These are phyloP conservation scores for Dromius quadrimaculatus DNA, from an alignment of 2,888 invertebrate genomes.

Conservation along the genomic window DNA sequence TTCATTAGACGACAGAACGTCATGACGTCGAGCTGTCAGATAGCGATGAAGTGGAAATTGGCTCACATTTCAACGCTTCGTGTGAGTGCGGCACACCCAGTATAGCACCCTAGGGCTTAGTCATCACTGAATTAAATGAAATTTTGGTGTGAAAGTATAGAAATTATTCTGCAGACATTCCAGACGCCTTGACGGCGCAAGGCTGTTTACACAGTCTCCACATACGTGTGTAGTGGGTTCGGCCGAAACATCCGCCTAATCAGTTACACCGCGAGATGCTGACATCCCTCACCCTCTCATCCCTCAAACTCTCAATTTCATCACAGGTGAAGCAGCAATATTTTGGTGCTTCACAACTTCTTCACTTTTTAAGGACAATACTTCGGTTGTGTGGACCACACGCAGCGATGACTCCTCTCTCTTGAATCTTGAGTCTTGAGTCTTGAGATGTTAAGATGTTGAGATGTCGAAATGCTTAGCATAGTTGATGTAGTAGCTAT, in stretches of 20 bases:
- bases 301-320: slow-evolving; percentile 21
- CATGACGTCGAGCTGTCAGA: too few relatives aligned
- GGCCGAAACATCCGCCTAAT: slow-evolving; percentile 26
- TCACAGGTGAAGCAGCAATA: slow-evolving; percentile 32
- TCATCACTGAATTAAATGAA: too few relatives aligned
- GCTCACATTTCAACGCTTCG: too few relatives aligned
- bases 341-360: slow-evolving; percentile 23
- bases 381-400: slow-evolving; percentile 33
- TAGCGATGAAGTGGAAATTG: too few relatives aligned
- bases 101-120: too few relatives aligned
- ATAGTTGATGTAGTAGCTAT: slow-evolving; percentile 1
- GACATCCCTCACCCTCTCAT: not conserved
- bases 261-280: slow-evolving; percentile 31
- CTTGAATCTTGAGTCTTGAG: not conserved
- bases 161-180: too few relatives aligned
- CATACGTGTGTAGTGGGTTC: slow-evolving; percentile 38
- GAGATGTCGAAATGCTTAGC: not conserved
- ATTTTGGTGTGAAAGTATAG: too few relatives aligned
- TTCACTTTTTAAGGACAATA: slow-evolving; percentile 7
- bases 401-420: not conserved
- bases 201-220: slow-evolving; percentile 20
- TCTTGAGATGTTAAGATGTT: not conserved
- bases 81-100: too few relatives aligned
- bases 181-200: not conserved
- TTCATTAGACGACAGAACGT: too few relatives aligned